Evolutionary conservation across 2,797 vertebrate genomes (phyloP).

Genomic region (Siniperca obscura): DNA sequence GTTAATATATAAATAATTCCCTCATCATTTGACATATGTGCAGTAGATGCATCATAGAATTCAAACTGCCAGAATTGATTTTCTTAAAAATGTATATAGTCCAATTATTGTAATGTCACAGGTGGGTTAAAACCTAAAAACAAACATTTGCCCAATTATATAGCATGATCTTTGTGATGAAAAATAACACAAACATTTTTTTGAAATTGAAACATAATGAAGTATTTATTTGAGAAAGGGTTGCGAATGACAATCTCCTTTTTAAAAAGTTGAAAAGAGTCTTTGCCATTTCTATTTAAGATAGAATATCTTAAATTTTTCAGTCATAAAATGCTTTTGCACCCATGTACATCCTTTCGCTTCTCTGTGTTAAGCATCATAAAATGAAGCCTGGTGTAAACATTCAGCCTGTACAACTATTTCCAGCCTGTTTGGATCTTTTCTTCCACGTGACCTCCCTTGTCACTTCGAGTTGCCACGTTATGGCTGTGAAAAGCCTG

Average conservation of each 20-base stretch:
- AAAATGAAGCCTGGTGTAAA: not conserved
- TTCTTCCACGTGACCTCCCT: constrained; percentile 53
- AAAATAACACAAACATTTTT: not conserved
- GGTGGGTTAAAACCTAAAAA: too few species aligned
- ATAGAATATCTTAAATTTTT: too few species aligned
- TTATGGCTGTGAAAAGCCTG: constrained; percentile 48
- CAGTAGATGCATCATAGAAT: not conserved
- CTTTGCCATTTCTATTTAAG: not conserved
- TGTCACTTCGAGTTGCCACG: constrained; percentile 55
- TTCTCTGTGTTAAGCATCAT: not conserved
- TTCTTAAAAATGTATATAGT: not conserved
- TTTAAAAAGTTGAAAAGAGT: not conserved
- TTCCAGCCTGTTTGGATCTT: constrained; percentile 22
- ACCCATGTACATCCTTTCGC: not conserved
- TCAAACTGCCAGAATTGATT: not conserved
- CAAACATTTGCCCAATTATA: not conserved
- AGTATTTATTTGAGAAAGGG: not conserved
- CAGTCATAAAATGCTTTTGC: not conserved
- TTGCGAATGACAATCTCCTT: not conserved
- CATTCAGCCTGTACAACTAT: not conserved
- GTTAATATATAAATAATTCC: too few species aligned
- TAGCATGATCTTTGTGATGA: not conserved
- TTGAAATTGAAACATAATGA: not conserved
- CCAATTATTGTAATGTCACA: not conserved
- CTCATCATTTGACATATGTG: not conserved